phyloP scores from a whole-genome alignment of 2,797 vertebrate genomes.

The Geotrypetes seraphini region DNA sequence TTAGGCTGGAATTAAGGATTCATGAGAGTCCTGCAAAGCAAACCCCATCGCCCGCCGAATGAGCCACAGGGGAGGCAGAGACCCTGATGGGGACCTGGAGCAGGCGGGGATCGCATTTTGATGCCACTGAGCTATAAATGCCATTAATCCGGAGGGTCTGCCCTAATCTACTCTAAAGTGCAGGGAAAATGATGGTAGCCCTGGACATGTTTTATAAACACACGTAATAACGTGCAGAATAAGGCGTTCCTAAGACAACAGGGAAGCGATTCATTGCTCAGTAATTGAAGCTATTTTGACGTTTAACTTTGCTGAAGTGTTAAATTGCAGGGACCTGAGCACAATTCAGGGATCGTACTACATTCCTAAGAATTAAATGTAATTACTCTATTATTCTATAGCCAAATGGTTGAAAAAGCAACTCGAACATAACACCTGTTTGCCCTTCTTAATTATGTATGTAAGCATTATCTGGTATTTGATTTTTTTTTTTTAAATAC shows the following conservation, averaged over 20 bases:
- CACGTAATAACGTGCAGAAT: not conserved
- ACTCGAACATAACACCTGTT: too few relatives aligned
- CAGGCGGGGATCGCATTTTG: slow-evolving; percentile 33
- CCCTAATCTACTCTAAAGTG: too few relatives aligned
- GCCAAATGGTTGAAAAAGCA: too few relatives aligned
- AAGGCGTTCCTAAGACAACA: not conserved
- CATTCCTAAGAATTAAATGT: too few relatives aligned
- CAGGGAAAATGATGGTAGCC: not conserved
- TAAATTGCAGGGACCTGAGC: slow-evolving; percentile 1
- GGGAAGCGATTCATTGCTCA: too few relatives aligned
- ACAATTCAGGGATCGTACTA: too few relatives aligned
- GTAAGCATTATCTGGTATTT: too few relatives aligned
- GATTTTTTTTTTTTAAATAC: too few relatives aligned
- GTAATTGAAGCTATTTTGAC: not conserved
- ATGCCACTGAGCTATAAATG: slow-evolving; percentile 31
- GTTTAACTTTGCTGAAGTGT: not conserved
- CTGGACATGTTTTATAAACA: not conserved
- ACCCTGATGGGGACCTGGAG: slow-evolving; percentile 23
- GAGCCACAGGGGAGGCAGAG: slow-evolving; percentile 33
- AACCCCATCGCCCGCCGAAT: slow-evolving; percentile 32
- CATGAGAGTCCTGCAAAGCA: slow-evolving; percentile 30
- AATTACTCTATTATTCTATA: too few relatives aligned
- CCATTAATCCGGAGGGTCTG: too few relatives aligned
- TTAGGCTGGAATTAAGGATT: slow-evolving; percentile 51
- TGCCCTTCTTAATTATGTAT: too few relatives aligned